Evolutionary conservation across 2,113 vertebrate species (phyloP).

Genomic region (Puntigrus tetrazona): DNA sequence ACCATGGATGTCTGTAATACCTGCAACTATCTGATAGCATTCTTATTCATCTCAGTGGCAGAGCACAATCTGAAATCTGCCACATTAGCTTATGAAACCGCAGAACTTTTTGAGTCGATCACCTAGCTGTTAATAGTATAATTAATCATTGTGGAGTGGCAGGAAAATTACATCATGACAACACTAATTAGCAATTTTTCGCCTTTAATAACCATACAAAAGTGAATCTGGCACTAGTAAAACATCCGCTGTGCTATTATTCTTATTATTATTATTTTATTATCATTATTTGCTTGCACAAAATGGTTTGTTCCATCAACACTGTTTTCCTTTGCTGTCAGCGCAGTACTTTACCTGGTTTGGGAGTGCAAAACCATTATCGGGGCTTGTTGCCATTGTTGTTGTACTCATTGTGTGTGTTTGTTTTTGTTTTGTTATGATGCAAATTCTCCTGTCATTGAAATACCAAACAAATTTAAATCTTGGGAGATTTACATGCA

Average conservation of each 20-base stretch:
- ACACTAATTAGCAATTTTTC: not conserved
- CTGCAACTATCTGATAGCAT: not conserved
- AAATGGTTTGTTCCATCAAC: constrained; percentile 10
- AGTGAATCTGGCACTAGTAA: not conserved
- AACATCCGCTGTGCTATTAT: not conserved
- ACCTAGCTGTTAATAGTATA: not conserved
- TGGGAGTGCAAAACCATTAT: constrained; percentile 15
- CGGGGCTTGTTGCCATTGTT: constrained; percentile 19
- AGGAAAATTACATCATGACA: not conserved
- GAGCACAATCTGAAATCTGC: not conserved
- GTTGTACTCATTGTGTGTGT: not conserved
- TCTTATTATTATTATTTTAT: not conserved
- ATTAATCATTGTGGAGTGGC: not conserved
- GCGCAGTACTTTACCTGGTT: constrained; percentile 19
- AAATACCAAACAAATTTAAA: not conserved
- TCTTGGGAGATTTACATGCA: not conserved
- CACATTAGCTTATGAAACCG: not conserved
- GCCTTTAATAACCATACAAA: not conserved
- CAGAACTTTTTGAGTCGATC: not conserved
- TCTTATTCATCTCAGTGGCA: not conserved
- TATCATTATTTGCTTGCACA: not conserved
- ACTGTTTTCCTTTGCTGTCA: constrained; percentile 18
- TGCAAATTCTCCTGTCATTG: not conserved
- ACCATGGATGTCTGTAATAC: not conserved
- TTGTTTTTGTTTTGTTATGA: too few relatives aligned